These are phyloP conservation scores for Pungitius pungitius DNA, from an alignment of 2,113 vertebrate genomes.

Conservation along the genomic window DNA sequence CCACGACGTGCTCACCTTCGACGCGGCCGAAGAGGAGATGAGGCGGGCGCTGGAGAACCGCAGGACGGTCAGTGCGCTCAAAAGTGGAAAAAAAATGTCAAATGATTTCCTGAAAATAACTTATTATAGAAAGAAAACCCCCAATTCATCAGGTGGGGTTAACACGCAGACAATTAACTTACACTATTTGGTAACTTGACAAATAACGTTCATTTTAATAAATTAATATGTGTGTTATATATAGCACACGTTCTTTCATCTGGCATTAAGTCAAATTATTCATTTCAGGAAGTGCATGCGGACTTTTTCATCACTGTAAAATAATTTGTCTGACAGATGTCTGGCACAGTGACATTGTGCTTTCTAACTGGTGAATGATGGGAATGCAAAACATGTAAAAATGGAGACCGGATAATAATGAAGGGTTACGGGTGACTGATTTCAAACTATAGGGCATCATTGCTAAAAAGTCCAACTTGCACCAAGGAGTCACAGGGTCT, in stretches of 20 bases:
- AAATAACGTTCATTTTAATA: background rate
- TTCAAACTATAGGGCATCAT: background rate
- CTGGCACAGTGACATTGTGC: background rate
- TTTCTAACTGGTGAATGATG: background rate
- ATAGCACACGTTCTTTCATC: too few species aligned
- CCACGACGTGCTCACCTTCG: slow-evolving; percentile 75
- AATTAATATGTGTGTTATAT: background rate
- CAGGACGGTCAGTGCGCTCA: slow-evolving; percentile 52
- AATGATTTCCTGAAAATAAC: background rate
- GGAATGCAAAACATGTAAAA: slow-evolving; percentile 7
- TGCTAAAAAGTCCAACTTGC: background rate
- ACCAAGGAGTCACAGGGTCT: background rate
- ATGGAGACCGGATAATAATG: background rate
- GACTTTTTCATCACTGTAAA: background rate
- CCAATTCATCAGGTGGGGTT: background rate
- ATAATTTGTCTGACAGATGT: background rate
- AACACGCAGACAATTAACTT: background rate
- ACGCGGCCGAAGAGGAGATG: slow-evolving; percentile 74
- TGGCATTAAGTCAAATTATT: background rate
- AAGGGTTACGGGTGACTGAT: too few species aligned
- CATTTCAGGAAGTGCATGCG: background rate
- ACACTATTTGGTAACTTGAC: background rate
- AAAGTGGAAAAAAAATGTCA: background rate
- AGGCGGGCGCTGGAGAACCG: slow-evolving; percentile 60
- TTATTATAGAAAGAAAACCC: background rate